These are phyloP conservation scores for Pipistrellus kuhlii DNA, from an alignment of 2,797 vertebrate species.

Conservation along the genomic window DNA sequence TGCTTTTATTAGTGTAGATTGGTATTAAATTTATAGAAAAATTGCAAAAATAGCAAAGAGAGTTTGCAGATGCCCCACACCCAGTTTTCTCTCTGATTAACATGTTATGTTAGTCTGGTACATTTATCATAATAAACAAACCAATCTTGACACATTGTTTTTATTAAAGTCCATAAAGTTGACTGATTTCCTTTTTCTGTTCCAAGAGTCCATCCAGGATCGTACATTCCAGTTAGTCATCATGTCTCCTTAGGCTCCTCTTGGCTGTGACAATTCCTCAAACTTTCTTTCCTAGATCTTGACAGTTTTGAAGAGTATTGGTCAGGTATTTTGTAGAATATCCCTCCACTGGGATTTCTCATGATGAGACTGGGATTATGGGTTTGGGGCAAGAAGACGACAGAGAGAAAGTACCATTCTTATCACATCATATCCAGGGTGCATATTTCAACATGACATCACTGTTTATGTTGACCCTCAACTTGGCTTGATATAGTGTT, in stretches of 20 bases:
- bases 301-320: too few species aligned
- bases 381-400: not conserved
- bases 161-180: constrained; percentile 15
- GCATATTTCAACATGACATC: not conserved
- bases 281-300: too few species aligned
- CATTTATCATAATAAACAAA: constrained; percentile 59
- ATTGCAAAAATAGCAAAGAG: not conserved
- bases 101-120: not conserved
- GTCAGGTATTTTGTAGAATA: too few species aligned
- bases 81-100: constrained; percentile 28
- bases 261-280: too few species aligned
- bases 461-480: not conserved
- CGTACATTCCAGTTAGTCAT: not conserved
- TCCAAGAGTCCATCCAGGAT: not conserved
- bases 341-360: not conserved
- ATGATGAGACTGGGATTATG: not conserved
- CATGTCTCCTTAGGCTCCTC: too few species aligned
- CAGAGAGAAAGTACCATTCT: not conserved
- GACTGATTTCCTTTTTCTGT: not conserved
- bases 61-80: not conserved
- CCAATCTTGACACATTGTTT: constrained; percentile 4
- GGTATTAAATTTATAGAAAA: constrained; percentile 52
- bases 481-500: not conserved
- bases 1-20: not conserved
- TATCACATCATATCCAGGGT: not conserved